Evolutionary conservation across 2,888 invertebrate species (phyloP).

Genomic region (Microdon myrmicae): DNA sequence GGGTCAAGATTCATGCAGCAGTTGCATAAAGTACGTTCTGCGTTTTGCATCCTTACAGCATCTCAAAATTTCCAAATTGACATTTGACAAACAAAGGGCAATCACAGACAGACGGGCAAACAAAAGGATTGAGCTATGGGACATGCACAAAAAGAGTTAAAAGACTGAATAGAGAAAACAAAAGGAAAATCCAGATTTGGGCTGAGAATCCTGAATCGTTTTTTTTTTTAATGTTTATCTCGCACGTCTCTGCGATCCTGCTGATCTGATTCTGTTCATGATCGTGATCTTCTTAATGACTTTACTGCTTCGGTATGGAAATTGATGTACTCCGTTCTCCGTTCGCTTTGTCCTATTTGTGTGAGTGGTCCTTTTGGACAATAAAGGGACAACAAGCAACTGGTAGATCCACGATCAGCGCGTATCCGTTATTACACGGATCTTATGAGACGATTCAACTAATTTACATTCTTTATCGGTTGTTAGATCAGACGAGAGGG

Average conservation of each 20-base stretch:
- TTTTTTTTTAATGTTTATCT: constrained; percentile 44
- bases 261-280: constrained; percentile 20
- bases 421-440: constrained; percentile 36
- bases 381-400: constrained; percentile 14
- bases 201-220: constrained; percentile 14
- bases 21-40: constrained; percentile 9
- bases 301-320: constrained; percentile 10
- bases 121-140: background rate
- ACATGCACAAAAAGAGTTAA: background rate
- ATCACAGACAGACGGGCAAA: constrained; percentile 33
- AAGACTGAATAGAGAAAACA: constrained; percentile 8
- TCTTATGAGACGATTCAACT: constrained; percentile 22
- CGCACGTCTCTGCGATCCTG: constrained; percentile 8
- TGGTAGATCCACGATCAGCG: constrained; percentile 24
- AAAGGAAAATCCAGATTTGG: constrained; percentile 29
- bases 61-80: constrained; percentile 20
- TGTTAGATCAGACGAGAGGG: constrained; percentile 18
- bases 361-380: no score
- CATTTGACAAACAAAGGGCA: constrained; percentile 50
- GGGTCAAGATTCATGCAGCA: constrained; percentile 41
- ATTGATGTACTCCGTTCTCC: background rate
- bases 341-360: constrained; percentile 6
- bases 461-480: constrained; percentile 46
- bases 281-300: constrained; percentile 45
- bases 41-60: constrained; percentile 1